phyloP scores from a whole-genome alignment of 2,888 invertebrate genomes.

The Chloroclystis v-ata region DNA sequence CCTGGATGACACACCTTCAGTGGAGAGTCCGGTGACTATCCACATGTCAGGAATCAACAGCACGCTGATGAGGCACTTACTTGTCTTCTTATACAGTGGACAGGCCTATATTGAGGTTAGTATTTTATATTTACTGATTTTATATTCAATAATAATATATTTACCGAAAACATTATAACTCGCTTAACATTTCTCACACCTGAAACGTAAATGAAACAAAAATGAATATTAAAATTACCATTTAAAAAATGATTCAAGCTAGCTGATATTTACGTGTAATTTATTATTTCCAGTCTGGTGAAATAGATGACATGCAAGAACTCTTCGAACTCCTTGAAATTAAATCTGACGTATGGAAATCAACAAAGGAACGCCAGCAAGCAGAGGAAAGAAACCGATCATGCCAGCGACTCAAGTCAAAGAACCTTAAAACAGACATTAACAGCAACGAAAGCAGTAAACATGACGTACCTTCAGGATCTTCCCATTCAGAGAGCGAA shows the following conservation, averaged over 20 bases:
- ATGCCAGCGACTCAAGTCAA: constrained; percentile 69
- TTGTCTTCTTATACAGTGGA: constrained; percentile 91
- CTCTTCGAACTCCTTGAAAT: constrained; percentile 90
- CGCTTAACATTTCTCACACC: no score
- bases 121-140: constrained; percentile 6
- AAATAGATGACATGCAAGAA: constrained; percentile 90
- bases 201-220: no score
- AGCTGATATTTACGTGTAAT: neutral
- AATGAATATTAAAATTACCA: no score
- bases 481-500: constrained; percentile 73
- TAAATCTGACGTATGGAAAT: constrained; percentile 87
- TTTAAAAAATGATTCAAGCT: no score
- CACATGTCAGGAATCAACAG: constrained; percentile 91
- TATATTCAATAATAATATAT: neutral
- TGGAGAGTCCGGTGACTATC: constrained; percentile 86
- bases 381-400: constrained; percentile 73
- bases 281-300: constrained; percentile 80
- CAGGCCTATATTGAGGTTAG: constrained; percentile 88
- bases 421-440: constrained; percentile 69
- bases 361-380: constrained; percentile 73
- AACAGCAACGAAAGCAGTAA: constrained; percentile 76
- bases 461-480: constrained; percentile 71
- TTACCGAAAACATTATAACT: no score
- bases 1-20: constrained; percentile 83
- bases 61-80: constrained; percentile 87